phyloP scores from a whole-genome alignment of 2,888 invertebrate genomes.

The Hyposoter didymator region DNA sequence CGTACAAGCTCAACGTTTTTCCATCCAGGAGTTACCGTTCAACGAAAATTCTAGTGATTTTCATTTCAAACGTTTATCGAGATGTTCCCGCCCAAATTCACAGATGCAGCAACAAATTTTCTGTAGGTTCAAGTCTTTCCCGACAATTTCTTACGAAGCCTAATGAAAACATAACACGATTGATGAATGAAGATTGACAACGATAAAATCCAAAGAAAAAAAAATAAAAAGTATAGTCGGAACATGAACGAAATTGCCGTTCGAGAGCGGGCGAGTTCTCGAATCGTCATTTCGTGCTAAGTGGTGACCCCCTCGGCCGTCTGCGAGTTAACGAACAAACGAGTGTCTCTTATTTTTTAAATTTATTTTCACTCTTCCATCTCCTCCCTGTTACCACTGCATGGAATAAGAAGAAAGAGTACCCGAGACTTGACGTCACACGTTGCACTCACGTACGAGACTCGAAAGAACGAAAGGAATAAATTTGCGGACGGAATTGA shows the following conservation, averaged over 20 bases:
- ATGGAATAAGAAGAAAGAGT: constrained; percentile 38
- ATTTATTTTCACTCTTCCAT: not conserved
- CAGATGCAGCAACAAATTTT: not conserved
- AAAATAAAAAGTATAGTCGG: not conserved
- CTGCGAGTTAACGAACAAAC: constrained; percentile 24
- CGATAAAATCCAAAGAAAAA: not conserved
- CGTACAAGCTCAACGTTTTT: not conserved
- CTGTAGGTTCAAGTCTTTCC: not conserved
- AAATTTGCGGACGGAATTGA: not conserved
- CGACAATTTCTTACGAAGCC: too few species aligned
- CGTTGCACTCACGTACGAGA: constrained; percentile 9
- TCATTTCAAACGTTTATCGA: not conserved
- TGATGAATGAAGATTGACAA: not conserved
- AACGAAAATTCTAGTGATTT: not conserved
- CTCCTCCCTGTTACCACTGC: not conserved
- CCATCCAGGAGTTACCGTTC: not conserved
- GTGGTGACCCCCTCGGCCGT: not conserved
- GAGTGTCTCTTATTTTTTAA: constrained; percentile 11
- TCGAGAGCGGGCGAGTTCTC: constrained; percentile 17
- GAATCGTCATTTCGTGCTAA: constrained; percentile 22
- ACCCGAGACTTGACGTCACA: not conserved
- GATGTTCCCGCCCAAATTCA: not conserved
- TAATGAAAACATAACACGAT: not conserved
- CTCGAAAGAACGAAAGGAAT: constrained; percentile 9
- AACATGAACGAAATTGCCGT: constrained; percentile 2